phyloP scores from a whole-genome alignment of 2,113 vertebrate species.

The Columbina picui region DNA sequence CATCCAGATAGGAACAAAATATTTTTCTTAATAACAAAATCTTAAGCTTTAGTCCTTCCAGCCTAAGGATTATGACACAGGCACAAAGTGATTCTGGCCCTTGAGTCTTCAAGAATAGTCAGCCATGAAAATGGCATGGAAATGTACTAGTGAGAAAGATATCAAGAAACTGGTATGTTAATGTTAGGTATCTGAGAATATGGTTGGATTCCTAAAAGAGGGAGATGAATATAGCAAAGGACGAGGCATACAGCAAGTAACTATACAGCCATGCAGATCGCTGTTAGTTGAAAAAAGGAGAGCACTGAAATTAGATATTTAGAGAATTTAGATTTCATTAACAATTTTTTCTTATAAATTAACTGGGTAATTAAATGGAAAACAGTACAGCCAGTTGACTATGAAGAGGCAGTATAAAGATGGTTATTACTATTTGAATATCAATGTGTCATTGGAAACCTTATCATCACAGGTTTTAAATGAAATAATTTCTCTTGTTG shows the following conservation, averaged over 20 bases:
- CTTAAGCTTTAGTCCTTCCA: neutral
- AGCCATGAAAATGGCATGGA: neutral
- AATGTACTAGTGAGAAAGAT: neutral
- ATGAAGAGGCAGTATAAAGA: neutral
- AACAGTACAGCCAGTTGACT: neutral
- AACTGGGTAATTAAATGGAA: slow-evolving; percentile 24
- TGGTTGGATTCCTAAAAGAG: neutral
- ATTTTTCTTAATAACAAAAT: neutral
- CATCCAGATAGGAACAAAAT: neutral
- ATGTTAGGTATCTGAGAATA: neutral
- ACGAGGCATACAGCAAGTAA: neutral
- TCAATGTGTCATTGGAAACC: neutral
- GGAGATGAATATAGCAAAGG: neutral
- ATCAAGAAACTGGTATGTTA: neutral
- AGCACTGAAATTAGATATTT: neutral
- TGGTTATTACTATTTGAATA: slow-evolving; percentile 4
- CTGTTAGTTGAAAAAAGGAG: neutral
- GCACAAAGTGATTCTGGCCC: neutral
- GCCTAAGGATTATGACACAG: neutral
- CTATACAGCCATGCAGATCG: neutral
- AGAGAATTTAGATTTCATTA: slow-evolving; percentile 22
- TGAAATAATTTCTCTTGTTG: neutral
- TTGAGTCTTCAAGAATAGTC: neutral
- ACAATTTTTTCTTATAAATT: neutral
- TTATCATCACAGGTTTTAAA: neutral